phyloP scores from a whole-genome alignment of 23 tunicate species.

The Styela clava region DNA sequence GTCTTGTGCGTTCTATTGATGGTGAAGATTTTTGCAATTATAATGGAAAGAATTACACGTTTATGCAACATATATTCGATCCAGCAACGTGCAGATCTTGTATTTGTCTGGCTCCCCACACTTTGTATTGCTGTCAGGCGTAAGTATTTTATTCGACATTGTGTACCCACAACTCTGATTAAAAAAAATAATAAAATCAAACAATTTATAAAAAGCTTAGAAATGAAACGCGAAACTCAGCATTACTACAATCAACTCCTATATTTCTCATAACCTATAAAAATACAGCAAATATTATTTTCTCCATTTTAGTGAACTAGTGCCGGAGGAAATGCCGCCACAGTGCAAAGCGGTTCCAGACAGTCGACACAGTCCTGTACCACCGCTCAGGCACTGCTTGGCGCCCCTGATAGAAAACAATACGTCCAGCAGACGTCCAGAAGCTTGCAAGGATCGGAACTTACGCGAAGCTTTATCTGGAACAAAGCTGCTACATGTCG shows the following conservation, averaged over 20 bases:
- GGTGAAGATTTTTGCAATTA: not conserved
- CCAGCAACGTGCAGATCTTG: not conserved
- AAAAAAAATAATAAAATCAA: too few species aligned
- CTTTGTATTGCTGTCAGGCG: constrained; percentile 4
- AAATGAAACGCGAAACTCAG: too few species aligned
- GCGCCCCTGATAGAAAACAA: not conserved
- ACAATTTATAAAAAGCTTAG: too few species aligned
- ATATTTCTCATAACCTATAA: too few species aligned
- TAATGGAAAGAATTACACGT: not conserved
- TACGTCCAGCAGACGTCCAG: not conserved
- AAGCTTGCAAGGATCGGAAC: not conserved
- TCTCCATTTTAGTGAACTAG: not conserved
- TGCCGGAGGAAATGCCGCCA: not conserved
- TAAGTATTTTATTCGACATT: not conserved
- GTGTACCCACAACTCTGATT: not conserved
- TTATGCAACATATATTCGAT: not conserved
- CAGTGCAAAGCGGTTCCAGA: not conserved
- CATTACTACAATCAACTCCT: too few species aligned
- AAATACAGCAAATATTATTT: too few species aligned
- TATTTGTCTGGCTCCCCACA: constrained; percentile 8
- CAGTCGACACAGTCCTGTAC: not conserved
- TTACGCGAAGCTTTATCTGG: not conserved
- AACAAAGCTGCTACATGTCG: not conserved
- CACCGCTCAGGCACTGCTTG: not conserved
- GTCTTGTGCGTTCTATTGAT: not conserved